These are phyloP conservation scores for Poeciliopsis prolifica DNA, from an alignment of 2,113 vertebrate species.

Conservation along the genomic window DNA sequence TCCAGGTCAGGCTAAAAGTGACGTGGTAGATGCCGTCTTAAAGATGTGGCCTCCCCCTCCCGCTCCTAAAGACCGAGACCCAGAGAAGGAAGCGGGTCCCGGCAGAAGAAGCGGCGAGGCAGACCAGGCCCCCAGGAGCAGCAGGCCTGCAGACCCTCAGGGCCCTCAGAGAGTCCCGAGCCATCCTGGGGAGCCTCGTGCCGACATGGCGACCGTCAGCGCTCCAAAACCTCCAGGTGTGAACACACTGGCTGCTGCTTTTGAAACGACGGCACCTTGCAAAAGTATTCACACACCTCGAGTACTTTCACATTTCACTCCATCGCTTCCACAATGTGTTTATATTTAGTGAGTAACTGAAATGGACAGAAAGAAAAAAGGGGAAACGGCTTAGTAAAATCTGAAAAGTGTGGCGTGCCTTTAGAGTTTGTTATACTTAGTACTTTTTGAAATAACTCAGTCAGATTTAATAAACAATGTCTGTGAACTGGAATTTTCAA, in stretches of 20 bases:
- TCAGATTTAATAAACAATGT: no score
- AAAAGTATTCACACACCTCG: neutral
- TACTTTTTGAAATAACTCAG: no score
- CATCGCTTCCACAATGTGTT: neutral
- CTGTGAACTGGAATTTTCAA: no score
- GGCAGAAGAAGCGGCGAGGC: conserved; percentile 25
- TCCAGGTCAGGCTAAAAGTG: conserved; percentile 39
- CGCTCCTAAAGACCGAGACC: conserved; percentile 53
- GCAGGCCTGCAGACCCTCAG: conserved; percentile 17
- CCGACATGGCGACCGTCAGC: neutral
- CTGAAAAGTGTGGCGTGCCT: neutral
- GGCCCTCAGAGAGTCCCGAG: conserved; percentile 10
- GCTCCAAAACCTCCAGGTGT: conserved; percentile 54
- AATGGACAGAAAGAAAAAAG: neutral
- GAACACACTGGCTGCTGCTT: neutral
- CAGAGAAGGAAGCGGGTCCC: conserved; percentile 20
- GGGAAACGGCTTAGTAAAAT: neutral
- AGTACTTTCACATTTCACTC: neutral
- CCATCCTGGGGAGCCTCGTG: conserved; percentile 10
- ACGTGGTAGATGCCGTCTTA: conserved; percentile 69
- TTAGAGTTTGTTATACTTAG: no score
- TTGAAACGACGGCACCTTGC: no score
- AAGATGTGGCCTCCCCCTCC: conserved; percentile 83
- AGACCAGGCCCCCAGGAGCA: conserved; percentile 15
- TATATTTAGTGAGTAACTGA: neutral